Conservation (phyloP, 2,888 invertebrate species). For the Ennomos quercinarius region DNA sequence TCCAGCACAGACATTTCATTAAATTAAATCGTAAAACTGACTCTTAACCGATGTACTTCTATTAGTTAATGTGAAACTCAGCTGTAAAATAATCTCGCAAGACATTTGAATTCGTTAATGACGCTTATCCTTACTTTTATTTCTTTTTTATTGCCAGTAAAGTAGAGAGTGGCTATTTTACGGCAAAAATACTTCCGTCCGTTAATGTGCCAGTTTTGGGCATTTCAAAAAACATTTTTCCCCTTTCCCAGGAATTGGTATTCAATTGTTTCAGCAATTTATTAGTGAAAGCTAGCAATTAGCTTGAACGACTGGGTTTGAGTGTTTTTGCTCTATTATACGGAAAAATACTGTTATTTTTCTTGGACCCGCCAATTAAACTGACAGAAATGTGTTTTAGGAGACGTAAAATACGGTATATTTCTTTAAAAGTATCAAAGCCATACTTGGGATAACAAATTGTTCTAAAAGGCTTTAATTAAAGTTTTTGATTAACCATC, state of each 20-base stretch:
- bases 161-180: constrained; percentile 31
- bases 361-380: constrained; percentile 18
- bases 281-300: constrained; percentile 32
- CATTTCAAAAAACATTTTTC: constrained; percentile 17
- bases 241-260: constrained; percentile 13
- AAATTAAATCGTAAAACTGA: constrained; percentile 29
- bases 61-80: constrained; percentile 31
- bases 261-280: constrained; percentile 30
- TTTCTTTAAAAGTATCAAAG: not conserved
- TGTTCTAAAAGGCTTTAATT: too few species aligned
- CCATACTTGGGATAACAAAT: too few species aligned
- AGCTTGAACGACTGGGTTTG: constrained; percentile 21
- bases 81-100: constrained; percentile 35
- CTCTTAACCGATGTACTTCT: constrained; percentile 26
- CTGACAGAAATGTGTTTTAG: constrained; percentile 14
- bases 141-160: constrained; percentile 39
- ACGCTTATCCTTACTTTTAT: constrained; percentile 39
- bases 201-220: constrained; percentile 8
- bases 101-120: constrained; percentile 40
- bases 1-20: constrained; percentile 16
- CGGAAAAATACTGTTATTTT: constrained; percentile 15
- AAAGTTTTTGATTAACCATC: too few species aligned
- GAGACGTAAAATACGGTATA: constrained; percentile 1
- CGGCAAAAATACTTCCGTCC: constrained; percentile 20
- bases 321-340: constrained; percentile 13